Evolutionary conservation across 2,113 vertebrate genomes (phyloP).

Genomic region (Cromileptes altivelis): DNA sequence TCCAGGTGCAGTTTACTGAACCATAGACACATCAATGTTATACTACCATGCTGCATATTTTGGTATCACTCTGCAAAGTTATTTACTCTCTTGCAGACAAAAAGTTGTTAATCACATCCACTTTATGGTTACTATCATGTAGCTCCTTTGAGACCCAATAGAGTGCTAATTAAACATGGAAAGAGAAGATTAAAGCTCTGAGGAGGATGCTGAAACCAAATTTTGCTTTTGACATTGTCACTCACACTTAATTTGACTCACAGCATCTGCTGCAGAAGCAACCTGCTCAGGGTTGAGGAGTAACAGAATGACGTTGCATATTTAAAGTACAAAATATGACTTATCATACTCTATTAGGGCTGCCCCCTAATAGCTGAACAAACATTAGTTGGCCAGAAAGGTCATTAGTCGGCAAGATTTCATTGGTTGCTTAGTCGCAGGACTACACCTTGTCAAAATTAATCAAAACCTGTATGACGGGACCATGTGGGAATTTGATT

Average conservation of each 20-base stretch:
- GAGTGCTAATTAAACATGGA: background rate
- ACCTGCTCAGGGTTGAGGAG: background rate
- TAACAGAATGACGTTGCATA: too few relatives aligned
- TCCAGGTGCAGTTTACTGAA: slow-evolving; percentile 12
- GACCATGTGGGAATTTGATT: too few relatives aligned
- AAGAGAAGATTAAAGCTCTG: background rate
- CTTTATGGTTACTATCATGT: background rate
- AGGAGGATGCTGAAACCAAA: background rate
- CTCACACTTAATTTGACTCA: background rate
- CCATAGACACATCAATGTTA: background rate
- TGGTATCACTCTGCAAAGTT: background rate
- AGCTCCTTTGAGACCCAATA: background rate
- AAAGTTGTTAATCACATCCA: background rate
- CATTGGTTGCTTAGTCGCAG: too few relatives aligned
- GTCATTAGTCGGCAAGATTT: too few relatives aligned
- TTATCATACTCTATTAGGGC: too few relatives aligned
- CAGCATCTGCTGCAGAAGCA: background rate
- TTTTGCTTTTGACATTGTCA: background rate
- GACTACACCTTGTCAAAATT: too few relatives aligned
- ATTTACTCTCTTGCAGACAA: slow-evolving; percentile 3
- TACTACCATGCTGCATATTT: background rate
- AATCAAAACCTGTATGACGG: too few relatives aligned
- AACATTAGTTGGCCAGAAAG: too few relatives aligned
- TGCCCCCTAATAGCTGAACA: too few relatives aligned
- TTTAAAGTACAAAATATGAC: too few relatives aligned